Evolutionary conservation across 35 echinoderm and acorn worm species (phyloP).

Genomic region (Lytechinus pictus): DNA sequence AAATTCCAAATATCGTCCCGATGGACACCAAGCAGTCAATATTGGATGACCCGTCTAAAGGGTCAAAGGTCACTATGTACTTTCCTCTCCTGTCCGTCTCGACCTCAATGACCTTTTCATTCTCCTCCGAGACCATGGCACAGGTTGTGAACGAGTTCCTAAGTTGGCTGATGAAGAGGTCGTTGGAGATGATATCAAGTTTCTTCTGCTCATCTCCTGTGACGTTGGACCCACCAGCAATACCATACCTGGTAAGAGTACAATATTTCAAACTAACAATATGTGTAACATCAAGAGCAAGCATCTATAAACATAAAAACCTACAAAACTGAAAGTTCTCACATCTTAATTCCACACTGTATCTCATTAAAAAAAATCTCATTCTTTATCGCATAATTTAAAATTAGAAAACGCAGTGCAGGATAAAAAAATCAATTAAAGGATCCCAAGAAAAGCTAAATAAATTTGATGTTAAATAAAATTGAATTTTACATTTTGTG

Average conservation of each 20-base stretch:
- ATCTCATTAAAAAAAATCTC: no score
- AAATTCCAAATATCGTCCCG: slow-evolving; percentile 94
- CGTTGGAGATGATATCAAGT: slow-evolving; percentile 91
- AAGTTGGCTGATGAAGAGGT: slow-evolving; percentile 88
- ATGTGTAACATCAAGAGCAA: no score
- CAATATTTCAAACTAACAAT: not conserved
- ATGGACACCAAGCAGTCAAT: slow-evolving; percentile 98
- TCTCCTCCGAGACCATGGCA: slow-evolving; percentile 91
- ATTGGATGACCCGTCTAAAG: slow-evolving; percentile 96
- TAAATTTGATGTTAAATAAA: not conserved
- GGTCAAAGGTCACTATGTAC: slow-evolving; percentile 97
- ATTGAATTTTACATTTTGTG: no score
- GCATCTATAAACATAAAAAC: no score
- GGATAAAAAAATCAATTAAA: no score
- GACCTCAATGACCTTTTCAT: slow-evolving; percentile 88
- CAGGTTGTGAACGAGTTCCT: slow-evolving; percentile 86
- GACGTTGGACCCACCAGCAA: slow-evolving; percentile 83
- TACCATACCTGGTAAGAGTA: slow-evolving; percentile 78
- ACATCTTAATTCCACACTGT: no score
- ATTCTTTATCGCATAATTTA: no score
- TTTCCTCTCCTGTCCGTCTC: slow-evolving; percentile 82
- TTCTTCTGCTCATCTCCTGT: slow-evolving; percentile 98
- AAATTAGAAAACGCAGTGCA: no score
- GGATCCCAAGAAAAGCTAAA: not conserved
- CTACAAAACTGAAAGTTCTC: no score